These are phyloP conservation scores for Trichopoda pennipes DNA, from an alignment of 2,888 invertebrate species.

Conservation along the genomic window DNA sequence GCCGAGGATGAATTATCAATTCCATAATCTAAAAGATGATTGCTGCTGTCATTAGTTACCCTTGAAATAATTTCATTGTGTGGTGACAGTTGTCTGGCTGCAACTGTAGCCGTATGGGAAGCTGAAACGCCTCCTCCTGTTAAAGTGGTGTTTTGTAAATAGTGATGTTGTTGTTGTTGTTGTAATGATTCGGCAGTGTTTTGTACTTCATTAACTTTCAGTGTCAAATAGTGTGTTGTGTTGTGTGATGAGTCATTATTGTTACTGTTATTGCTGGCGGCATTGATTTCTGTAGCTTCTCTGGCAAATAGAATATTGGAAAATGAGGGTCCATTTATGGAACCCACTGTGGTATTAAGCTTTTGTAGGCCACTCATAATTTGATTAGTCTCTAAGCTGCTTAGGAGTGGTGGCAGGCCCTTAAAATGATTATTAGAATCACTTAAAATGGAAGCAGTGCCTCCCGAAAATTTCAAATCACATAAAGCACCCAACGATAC, in stretches of 20 bases:
- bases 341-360: constrained; percentile 29
- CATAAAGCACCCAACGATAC: constrained; percentile 68
- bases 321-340: constrained; percentile 44
- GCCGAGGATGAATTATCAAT: too few species aligned
- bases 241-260: too few species aligned
- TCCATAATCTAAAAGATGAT: constrained; percentile 37
- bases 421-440: constrained; percentile 62
- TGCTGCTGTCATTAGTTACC: background rate
- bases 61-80: constrained; percentile 1
- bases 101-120: too few species aligned
- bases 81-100: constrained; percentile 14
- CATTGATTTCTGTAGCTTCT: constrained; percentile 39
- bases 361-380: constrained; percentile 56
- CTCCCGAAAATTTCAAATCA: constrained; percentile 68
- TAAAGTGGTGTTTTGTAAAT: constrained; percentile 41
- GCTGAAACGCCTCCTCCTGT: background rate
- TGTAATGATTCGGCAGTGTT: constrained; percentile 47
- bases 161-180: constrained; percentile 40
- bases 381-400: constrained; percentile 67
- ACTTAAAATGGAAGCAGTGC: constrained; percentile 20
- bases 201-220: constrained; percentile 61
- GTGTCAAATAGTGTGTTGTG: constrained; percentile 26
- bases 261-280: background rate
- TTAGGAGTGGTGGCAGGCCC: constrained; percentile 65
- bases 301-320: constrained; percentile 55